These are phyloP conservation scores for Poeciliopsis turneri DNA, from an alignment of 2,797 vertebrate species.

Conservation along the genomic window DNA sequence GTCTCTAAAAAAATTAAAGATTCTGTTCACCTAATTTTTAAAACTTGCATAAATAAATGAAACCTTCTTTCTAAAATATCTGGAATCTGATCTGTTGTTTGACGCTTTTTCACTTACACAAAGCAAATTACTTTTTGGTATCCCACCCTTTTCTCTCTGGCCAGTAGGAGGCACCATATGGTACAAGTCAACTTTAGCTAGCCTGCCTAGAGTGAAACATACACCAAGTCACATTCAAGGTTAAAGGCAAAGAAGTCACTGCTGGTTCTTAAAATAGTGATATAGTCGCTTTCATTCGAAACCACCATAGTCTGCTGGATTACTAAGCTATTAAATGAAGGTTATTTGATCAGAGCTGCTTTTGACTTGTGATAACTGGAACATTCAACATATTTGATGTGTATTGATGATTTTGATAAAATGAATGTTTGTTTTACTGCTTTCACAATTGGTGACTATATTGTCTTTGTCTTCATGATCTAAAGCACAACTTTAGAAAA, in stretches of 20 bases:
- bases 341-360: too few relatives aligned
- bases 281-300: neutral
- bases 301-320: neutral
- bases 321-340: too few relatives aligned
- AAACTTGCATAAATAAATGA: neutral
- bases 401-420: too few relatives aligned
- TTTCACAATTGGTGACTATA: too few relatives aligned
- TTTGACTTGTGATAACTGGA: too few relatives aligned
- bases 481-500: neutral
- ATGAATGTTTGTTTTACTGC: too few relatives aligned
- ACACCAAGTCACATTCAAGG: neutral
- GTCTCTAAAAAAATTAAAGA: neutral
- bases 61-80: neutral
- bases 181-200: neutral
- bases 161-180: conserved; percentile 40
- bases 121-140: neutral
- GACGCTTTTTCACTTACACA: neutral
- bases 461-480: too few relatives aligned
- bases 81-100: neutral
- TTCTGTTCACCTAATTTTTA: neutral
- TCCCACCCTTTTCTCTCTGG: neutral
- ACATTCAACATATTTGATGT: too few relatives aligned
- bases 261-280: neutral
- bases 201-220: neutral
- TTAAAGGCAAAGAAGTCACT: neutral